Percentiles rank a stretch among this genome's conserved stretches.
Evolutionary conservation across 35 echinoderm and acorn worm species (phyloP).

Genomic region (Apostichopus californicus): DNA sequence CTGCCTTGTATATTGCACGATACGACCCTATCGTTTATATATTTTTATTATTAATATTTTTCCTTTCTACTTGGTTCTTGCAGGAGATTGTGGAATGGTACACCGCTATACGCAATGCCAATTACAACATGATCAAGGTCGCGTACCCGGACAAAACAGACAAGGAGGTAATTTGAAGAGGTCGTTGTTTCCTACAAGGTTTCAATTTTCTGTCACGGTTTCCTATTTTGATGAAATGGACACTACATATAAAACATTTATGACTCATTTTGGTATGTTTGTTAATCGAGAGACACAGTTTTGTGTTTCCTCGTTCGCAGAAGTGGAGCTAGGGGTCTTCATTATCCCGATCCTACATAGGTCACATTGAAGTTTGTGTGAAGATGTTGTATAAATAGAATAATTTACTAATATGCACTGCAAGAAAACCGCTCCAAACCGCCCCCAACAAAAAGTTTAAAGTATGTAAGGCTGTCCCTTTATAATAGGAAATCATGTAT

Average conservation of each 20-base stretch:
- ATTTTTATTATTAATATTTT: neutral
- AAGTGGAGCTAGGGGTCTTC: no score
- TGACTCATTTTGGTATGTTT: neutral
- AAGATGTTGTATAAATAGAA: no score
- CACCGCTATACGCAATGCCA: slow-evolving; percentile 90
- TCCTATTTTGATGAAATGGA: neutral
- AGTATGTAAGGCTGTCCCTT: no score
- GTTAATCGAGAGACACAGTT: no score
- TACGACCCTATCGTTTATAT: no score
- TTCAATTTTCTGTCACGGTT: neutral
- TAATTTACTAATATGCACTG: no score
- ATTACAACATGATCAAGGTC: slow-evolving; percentile 93
- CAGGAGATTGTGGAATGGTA: slow-evolving; percentile 99
- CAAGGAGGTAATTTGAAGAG: slow-evolving; percentile 71
- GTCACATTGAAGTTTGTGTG: no score
- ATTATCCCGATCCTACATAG: no score
- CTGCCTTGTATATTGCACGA: no score
- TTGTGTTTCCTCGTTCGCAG: no score
- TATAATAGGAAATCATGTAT: neutral
- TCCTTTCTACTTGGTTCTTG: neutral
- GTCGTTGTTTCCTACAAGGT: neutral
- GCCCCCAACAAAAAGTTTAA: no score
- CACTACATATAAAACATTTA: neutral
- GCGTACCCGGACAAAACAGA: slow-evolving; percentile 89
- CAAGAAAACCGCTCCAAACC: no score